A percentile compares a stretch with the other conserved stretches of the same genome.
These are phyloP conservation scores for Thyatira batis DNA, from an alignment of 2,888 invertebrate genomes.

Conservation along the genomic window DNA sequence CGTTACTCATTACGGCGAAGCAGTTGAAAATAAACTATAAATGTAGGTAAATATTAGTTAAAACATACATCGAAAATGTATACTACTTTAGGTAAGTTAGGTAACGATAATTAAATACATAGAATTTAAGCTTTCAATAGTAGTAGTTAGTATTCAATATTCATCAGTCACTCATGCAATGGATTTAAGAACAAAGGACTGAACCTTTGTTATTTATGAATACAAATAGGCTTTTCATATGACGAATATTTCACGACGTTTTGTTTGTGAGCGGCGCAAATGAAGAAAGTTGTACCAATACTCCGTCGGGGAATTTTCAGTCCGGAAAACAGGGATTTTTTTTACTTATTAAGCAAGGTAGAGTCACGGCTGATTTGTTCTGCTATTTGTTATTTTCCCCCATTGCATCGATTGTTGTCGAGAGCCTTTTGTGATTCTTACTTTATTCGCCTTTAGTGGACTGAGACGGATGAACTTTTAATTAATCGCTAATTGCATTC, in stretches of 20 bases:
- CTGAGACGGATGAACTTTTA: conserved; percentile 28
- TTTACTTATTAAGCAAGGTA: conserved; percentile 49
- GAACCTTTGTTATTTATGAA: background rate
- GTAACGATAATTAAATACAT: too few relatives aligned
- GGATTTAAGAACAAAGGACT: too few relatives aligned
- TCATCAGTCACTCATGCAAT: too few relatives aligned
- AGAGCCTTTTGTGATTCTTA: conserved; percentile 34
- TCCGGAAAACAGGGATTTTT: conserved; percentile 37
- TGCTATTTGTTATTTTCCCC: conserved; percentile 55
- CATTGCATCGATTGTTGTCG: conserved; percentile 44
- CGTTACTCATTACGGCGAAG: background rate
- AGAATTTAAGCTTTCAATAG: too few relatives aligned
- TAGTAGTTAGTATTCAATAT: too few relatives aligned
- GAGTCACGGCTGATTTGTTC: conserved; percentile 60
- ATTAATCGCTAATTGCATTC: conserved; percentile 21
- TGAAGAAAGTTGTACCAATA: conserved; percentile 54
- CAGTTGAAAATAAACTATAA: too few relatives aligned
- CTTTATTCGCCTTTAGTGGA: conserved; percentile 16
- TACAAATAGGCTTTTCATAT: background rate
- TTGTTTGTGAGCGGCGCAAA: conserved; percentile 26
- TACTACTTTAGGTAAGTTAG: too few relatives aligned
- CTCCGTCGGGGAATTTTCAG: conserved; percentile 42
- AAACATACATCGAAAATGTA: too few relatives aligned
- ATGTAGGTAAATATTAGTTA: too few relatives aligned
- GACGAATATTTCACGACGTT: background rate